Percentiles rank a stretch among this genome's conserved stretches.
Evolutionary conservation across 1,140 invertebrate genomes (phyloP).

Genomic region (Batillaria attramentaria): DNA sequence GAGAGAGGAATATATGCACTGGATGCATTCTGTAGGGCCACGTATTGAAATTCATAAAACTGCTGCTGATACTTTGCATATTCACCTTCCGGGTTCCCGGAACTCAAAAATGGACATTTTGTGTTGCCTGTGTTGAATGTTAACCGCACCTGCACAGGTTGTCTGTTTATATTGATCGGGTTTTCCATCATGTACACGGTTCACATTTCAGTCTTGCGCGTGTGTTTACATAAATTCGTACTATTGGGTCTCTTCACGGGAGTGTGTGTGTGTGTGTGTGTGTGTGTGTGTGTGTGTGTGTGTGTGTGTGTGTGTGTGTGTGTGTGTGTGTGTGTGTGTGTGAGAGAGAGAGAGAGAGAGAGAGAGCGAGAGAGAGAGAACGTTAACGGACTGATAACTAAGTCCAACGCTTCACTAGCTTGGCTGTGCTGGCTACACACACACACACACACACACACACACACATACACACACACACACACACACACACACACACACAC

Average conservation of each 20-base stretch:
- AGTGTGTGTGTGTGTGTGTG: neutral
- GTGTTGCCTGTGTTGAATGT: no score
- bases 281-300: neutral
- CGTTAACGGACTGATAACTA: neutral
- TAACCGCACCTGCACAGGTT: no score
- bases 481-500: neutral
- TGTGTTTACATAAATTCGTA: neutral
- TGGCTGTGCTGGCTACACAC: neutral
- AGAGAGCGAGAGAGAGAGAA: neutral
- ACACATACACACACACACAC: neutral
- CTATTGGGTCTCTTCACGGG: neutral
- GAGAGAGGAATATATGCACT: no score
- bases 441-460: neutral
- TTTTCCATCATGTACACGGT: no score
- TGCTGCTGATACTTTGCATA: no score
- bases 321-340: neutral
- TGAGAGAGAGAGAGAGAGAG: neutral
- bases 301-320: neutral
- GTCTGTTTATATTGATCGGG: no score
- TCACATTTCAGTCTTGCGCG: no score
- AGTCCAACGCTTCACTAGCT: neutral
- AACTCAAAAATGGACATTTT: no score
- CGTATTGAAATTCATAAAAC: no score
- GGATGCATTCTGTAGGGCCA: no score
- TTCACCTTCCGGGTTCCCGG: no score